Evolutionary conservation across 2,797 vertebrate genomes (phyloP).

Genomic region (Taenioides sp.): DNA sequence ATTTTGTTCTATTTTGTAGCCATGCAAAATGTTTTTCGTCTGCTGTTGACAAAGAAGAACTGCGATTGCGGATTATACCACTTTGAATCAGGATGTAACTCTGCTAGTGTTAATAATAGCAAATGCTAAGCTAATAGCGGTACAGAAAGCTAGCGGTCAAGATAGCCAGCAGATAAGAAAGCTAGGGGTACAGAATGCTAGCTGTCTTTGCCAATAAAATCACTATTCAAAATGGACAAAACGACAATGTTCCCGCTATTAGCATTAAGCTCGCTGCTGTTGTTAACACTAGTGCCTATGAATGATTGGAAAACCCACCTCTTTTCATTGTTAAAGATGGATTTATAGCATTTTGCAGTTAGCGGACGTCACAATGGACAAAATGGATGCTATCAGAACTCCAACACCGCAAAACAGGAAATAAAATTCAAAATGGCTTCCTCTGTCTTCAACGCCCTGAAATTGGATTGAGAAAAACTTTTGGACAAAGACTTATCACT

Average conservation of each 20-base stretch:
- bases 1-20: slow-evolving; percentile 73
- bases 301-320: slow-evolving; percentile 50
- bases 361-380: slow-evolving; percentile 29
- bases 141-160: slow-evolving; percentile 19
- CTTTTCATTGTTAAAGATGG: slow-evolving; percentile 67
- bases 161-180: slow-evolving; percentile 52
- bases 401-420: slow-evolving; percentile 43
- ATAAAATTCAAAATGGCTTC: slow-evolving; percentile 54
- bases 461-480: slow-evolving; percentile 42
- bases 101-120: slow-evolving; percentile 57
- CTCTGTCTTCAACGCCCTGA: slow-evolving; percentile 43
- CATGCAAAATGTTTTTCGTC: slow-evolving; percentile 53
- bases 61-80: slow-evolving; percentile 36
- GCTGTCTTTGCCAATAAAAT: slow-evolving; percentile 28
- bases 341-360: slow-evolving; percentile 56
- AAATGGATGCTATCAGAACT: slow-evolving; percentile 35
- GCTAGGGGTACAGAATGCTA: slow-evolving; percentile 20
- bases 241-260: slow-evolving; percentile 59
- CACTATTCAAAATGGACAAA: slow-evolving; percentile 5
- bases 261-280: slow-evolving; percentile 61
- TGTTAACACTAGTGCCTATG: slow-evolving; percentile 66
- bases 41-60: slow-evolving; percentile 47
- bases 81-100: slow-evolving; percentile 3
- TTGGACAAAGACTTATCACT: slow-evolving; percentile 64
- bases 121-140: slow-evolving; percentile 64